These are phyloP conservation scores for Anastrepha ludens DNA, from an alignment of 1,140 invertebrate species.

Conservation along the genomic window DNA sequence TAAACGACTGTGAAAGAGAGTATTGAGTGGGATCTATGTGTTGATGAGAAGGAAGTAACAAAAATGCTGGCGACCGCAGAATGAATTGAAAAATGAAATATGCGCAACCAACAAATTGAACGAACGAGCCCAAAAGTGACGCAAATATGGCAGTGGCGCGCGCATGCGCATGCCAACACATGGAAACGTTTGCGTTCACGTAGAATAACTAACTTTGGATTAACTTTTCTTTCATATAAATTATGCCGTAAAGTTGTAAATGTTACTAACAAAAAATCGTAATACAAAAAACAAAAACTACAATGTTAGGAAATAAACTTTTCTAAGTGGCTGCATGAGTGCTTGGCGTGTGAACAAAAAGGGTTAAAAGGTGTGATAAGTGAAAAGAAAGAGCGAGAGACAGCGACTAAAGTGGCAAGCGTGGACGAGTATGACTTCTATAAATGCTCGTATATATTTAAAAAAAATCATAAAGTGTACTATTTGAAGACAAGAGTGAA, in stretches of 20 bases:
- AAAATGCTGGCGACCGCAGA: not conserved
- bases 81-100: not conserved
- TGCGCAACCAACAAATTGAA: no score
- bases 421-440: not conserved
- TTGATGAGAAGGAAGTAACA: not conserved
- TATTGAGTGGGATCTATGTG: not conserved
- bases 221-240: not conserved
- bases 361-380: not conserved
- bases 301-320: constrained; percentile 34
- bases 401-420: not conserved
- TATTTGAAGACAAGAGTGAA: not conserved
- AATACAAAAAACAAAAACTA: not conserved
- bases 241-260: constrained; percentile 55
- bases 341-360: not conserved
- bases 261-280: constrained; percentile 51
- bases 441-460: not conserved
- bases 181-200: not conserved
- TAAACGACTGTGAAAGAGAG: constrained; percentile 55
- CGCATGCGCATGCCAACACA: not conserved
- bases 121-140: not conserved
- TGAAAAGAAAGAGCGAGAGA: not conserved
- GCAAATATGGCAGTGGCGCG: not conserved
- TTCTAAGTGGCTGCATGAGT: not conserved
- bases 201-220: not conserved
- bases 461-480: not conserved